phyloP scores from a whole-genome alignment of 2,888 invertebrate genomes.

The Criorhina ranunculi region DNA sequence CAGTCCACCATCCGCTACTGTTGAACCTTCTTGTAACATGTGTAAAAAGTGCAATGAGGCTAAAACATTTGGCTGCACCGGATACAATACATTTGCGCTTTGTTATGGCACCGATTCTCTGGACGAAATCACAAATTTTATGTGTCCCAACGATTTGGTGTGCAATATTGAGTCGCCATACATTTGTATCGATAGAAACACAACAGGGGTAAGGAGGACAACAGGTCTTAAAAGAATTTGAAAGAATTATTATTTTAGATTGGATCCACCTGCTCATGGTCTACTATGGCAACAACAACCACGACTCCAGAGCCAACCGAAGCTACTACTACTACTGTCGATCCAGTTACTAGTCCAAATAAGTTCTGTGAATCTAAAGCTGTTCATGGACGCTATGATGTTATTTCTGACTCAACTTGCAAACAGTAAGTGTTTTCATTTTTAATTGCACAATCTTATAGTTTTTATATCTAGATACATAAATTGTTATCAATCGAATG shows the following conservation, averaged over 20 bases:
- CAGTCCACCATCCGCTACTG: background rate
- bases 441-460: background rate
- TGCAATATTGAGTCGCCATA: slow-evolving; percentile 24
- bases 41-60: slow-evolving; percentile 33
- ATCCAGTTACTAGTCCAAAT: background rate
- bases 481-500: slow-evolving; percentile 9
- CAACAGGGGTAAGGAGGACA: slow-evolving; percentile 14
- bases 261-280: slow-evolving; percentile 43
- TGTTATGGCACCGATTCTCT: slow-evolving; percentile 19
- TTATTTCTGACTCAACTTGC: slow-evolving; percentile 40
- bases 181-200: slow-evolving; percentile 31
- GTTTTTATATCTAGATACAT: slow-evolving; percentile 38
- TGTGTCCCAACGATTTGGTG: slow-evolving; percentile 3
- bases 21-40: slow-evolving; percentile 21
- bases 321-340: slow-evolving; percentile 17
- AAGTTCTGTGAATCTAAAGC: slow-evolving; percentile 13
- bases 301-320: background rate
- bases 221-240: background rate
- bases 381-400: slow-evolving; percentile 32
- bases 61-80: slow-evolving; percentile 41
- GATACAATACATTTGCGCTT: slow-evolving; percentile 49
- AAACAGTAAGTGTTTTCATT: slow-evolving; percentile 16
- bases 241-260: slow-evolving; percentile 22
- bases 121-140: background rate
- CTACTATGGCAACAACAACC: background rate